Evolutionary conservation across 92 coral and sea anemone genomes (phyloP).

Genomic region (Porites rus): DNA sequence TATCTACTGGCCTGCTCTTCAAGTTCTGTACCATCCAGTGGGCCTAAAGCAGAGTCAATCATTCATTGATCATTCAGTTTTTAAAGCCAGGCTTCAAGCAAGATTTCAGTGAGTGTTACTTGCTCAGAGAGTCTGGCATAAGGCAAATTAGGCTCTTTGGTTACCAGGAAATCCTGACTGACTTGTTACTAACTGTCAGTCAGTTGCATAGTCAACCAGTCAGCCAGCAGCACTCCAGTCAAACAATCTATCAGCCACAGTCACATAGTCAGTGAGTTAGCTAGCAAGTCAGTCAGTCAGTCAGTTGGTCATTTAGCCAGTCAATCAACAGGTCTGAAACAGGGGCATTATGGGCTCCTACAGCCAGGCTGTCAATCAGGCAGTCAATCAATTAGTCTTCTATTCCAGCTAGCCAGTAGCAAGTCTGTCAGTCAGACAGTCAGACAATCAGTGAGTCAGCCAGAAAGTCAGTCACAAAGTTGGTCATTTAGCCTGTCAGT

Average conservation of each 20-base stretch:
- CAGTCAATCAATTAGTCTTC: not conserved
- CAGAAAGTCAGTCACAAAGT: not conserved
- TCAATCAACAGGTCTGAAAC: not conserved
- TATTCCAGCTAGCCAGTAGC: not conserved
- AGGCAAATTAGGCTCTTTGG: not conserved
- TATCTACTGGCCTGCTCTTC: no score
- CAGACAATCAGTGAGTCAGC: not conserved
- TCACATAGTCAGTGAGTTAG: not conserved
- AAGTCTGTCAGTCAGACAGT: not conserved
- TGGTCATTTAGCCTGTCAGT: not conserved
- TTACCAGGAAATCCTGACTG: not conserved
- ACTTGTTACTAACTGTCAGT: not conserved
- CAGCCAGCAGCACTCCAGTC: not conserved
- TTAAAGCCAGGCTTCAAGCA: no score
- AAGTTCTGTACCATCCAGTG: not conserved
- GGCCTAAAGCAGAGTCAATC: not conserved
- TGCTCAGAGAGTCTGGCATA: not conserved
- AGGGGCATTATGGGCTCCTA: not conserved
- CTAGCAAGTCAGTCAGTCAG: slow-evolving; percentile 5
- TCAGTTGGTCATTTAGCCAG: not conserved
- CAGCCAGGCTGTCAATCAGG: not conserved
- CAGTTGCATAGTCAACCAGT: not conserved
- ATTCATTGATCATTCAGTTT: no score
- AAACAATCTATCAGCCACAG: not conserved
- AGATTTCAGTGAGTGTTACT: not conserved